phyloP scores from a whole-genome alignment of 2,797 vertebrate species.

The Cyprinodon diabolis region DNA sequence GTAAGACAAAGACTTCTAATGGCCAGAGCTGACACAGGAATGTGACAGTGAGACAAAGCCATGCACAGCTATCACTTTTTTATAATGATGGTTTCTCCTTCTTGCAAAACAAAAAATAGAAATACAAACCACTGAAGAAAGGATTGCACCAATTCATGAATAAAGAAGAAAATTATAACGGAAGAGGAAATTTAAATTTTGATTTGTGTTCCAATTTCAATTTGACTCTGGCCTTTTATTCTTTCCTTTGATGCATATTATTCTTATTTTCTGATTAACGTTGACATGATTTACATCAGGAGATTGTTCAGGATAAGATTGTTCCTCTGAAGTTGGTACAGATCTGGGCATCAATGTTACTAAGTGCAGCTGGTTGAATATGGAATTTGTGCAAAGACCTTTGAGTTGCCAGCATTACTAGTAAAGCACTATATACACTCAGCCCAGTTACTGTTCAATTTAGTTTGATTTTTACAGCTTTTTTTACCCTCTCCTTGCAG shows the following conservation, averaged over 20 bases:
- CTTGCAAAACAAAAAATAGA: background rate
- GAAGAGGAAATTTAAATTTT: background rate
- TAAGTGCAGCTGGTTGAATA: no score
- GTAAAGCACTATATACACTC: no score
- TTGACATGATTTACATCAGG: no score
- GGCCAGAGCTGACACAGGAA: background rate
- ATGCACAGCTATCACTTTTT: background rate
- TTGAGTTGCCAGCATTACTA: no score
- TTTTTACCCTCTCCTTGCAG: constrained; percentile 62
- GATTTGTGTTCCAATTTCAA: background rate
- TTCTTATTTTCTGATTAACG: no score
- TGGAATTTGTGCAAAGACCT: no score
- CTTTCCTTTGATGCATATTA: background rate
- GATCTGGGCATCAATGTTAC: no score
- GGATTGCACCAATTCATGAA: background rate
- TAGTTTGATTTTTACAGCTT: background rate
- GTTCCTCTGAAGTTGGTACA: no score
- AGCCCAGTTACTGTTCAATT: background rate
- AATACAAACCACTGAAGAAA: no score
- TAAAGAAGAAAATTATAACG: background rate
- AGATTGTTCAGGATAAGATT: no score
- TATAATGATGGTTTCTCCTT: background rate
- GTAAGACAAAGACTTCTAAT: background rate
- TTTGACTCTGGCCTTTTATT: background rate
- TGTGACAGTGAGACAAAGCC: background rate